Conservation (phyloP, 1,140 invertebrate genomes). For the Palaemon carinicauda region DNA sequence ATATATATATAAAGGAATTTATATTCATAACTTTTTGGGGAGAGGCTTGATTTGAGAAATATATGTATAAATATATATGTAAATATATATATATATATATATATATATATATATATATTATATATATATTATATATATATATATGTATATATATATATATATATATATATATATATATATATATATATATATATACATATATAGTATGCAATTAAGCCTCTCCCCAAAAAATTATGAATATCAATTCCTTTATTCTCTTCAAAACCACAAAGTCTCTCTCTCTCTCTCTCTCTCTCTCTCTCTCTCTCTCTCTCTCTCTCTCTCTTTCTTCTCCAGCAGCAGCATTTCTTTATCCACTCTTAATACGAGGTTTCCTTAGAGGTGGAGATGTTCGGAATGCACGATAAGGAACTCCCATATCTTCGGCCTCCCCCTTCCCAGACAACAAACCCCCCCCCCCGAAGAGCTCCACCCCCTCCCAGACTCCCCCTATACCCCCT, state of each 20-base stretch:
- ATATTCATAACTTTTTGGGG: too few species aligned
- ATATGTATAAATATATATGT: neutral
- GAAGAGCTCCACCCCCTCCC: too few species aligned
- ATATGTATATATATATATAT: neutral
- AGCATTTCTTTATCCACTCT: neutral
- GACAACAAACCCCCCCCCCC: too few species aligned
- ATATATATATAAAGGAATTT: neutral
- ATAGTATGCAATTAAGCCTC: too few species aligned
- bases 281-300: neutral
- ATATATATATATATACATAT: neutral
- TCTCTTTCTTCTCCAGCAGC: neutral
- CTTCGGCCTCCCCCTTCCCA: neutral
- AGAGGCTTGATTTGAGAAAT: too few species aligned
- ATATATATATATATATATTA: neutral
- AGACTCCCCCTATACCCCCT: too few species aligned
- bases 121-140: too few species aligned
- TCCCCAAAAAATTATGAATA: too few species aligned
- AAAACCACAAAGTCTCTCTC: neutral
- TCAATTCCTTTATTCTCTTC: neutral
- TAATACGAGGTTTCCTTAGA: neutral
- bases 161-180: neutral
- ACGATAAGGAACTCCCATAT: slow-evolving; percentile 10
- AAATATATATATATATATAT: neutral
- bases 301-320: neutral
- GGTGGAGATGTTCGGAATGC: neutral